Evolutionary conservation across 2,888 invertebrate species (phyloP).

Genomic region (Dexiosoma caninum): DNA sequence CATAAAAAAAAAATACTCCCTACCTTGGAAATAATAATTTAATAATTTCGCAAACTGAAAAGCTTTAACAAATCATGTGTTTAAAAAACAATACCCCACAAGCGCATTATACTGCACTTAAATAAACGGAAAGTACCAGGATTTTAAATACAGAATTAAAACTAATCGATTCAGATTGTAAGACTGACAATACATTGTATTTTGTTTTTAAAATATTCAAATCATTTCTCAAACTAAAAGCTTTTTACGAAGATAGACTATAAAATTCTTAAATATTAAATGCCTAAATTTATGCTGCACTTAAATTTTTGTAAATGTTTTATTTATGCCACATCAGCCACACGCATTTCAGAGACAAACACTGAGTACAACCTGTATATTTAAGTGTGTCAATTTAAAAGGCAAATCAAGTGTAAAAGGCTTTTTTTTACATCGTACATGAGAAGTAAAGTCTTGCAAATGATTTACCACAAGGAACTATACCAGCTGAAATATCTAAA

Average conservation of each 20-base stretch:
- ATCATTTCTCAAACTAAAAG: background rate
- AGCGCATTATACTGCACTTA: too few species aligned
- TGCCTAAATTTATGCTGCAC: background rate
- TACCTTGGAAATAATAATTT: too few species aligned
- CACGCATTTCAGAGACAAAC: background rate
- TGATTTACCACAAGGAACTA: conserved; percentile 40
- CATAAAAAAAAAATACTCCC: too few species aligned
- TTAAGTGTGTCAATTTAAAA: conserved; percentile 58
- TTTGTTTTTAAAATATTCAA: background rate
- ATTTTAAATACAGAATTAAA: too few species aligned
- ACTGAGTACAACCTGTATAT: conserved; percentile 36
- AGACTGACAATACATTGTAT: too few species aligned
- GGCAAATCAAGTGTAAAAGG: conserved; percentile 56
- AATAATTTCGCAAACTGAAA: too few species aligned
- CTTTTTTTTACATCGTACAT: conserved; percentile 21
- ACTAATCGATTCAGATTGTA: too few species aligned
- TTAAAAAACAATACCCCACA: too few species aligned
- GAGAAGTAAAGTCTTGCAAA: background rate
- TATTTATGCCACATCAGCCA: conserved; percentile 20
- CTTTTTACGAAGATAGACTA: conserved; percentile 1
- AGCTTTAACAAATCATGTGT: too few species aligned
- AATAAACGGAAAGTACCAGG: too few species aligned
- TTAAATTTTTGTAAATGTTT: conserved; percentile 14
- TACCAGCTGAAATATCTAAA: background rate
- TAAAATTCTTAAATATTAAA: conserved; percentile 13